Evolutionary conservation across 2,113 vertebrate species (phyloP).

Genomic region (Gobio gobio): DNA sequence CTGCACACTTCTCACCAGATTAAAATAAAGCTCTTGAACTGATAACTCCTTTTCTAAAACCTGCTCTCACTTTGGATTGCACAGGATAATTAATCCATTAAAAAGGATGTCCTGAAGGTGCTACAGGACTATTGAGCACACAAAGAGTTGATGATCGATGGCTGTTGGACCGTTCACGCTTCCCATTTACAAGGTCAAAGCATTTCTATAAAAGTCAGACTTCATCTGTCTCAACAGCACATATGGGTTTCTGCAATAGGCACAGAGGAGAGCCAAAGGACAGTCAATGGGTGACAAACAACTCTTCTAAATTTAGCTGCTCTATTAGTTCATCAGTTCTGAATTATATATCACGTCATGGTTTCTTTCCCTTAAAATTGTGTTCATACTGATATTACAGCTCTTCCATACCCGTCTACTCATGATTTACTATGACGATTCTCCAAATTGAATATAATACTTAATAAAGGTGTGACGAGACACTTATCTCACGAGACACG

Average conservation of each 20-base stretch:
- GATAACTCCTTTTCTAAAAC: not conserved
- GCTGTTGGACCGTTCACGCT: not conserved
- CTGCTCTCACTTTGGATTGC: not conserved
- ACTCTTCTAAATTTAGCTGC: not conserved
- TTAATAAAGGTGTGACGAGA: too few species aligned
- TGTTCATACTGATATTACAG: not conserved
- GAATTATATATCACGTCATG: not conserved
- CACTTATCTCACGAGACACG: too few species aligned
- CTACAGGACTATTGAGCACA: constrained; percentile 24
- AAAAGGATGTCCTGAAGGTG: constrained; percentile 38
- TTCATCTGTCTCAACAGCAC: not conserved
- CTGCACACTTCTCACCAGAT: not conserved
- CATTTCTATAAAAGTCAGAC: not conserved
- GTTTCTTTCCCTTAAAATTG: not conserved
- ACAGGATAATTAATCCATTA: constrained; percentile 58
- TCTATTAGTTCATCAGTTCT: not conserved
- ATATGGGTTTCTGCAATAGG: not conserved
- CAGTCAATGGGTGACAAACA: not conserved
- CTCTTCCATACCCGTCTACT: not conserved
- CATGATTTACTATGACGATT: not conserved
- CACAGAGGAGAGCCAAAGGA: not conserved
- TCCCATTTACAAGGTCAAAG: constrained; percentile 8
- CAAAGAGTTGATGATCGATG: constrained; percentile 11
- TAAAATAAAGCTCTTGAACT: constrained; percentile 11
- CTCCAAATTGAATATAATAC: not conserved